Evolutionary conservation across 2,113 vertebrate genomes (phyloP).

Genomic region (Chroicocephalus ridibundus): DNA sequence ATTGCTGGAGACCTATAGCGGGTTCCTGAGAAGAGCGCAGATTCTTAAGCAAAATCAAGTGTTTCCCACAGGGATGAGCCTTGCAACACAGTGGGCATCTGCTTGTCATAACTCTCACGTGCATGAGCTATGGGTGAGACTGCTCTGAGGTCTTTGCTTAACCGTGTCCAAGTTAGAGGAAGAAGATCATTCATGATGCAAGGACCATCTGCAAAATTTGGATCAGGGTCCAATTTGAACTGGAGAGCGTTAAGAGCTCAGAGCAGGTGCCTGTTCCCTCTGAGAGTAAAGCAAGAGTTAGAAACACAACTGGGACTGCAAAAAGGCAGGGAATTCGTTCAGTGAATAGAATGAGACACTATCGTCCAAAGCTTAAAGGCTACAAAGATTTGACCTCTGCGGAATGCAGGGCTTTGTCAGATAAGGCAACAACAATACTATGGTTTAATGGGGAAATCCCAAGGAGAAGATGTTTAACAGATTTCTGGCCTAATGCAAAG

Average conservation of each 20-base stretch:
- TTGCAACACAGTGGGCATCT: accelerated
- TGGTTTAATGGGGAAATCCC: neutral
- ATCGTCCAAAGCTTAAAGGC: neutral
- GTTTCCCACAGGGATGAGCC: neutral
- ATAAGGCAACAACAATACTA: neutral
- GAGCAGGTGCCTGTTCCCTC: neutral
- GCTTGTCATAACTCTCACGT: neutral
- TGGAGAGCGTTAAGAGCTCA: neutral
- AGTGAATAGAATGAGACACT: neutral
- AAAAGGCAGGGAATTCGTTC: neutral
- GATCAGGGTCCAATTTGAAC: neutral
- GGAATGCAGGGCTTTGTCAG: neutral
- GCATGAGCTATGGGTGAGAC: neutral
- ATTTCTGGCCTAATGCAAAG: neutral
- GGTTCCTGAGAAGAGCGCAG: neutral
- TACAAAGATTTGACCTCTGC: neutral
- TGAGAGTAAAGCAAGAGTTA: neutral
- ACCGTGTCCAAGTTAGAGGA: neutral
- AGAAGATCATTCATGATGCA: neutral
- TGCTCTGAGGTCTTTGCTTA: neutral
- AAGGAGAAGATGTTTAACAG: neutral
- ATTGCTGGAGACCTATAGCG: neutral
- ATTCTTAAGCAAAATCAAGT: neutral
- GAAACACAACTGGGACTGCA: neutral
- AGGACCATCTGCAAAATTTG: neutral